Conservation (phyloP, 2,888 invertebrate genomes). For the Noctuana brunneofusca region DNA sequence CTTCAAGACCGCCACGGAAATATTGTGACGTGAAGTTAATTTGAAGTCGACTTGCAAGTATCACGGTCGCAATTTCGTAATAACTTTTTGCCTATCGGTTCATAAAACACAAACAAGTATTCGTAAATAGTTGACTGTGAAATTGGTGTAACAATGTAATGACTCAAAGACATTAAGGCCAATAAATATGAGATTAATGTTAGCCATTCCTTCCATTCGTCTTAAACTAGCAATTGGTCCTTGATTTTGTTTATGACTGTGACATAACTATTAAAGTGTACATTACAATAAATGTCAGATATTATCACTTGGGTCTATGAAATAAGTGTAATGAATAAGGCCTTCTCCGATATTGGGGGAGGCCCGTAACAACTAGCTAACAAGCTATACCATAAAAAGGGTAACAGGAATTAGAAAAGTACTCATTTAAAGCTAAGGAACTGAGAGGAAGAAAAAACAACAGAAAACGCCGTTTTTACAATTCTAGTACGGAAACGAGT, state of each 20-base stretch:
- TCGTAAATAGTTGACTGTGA: slow-evolving; percentile 10
- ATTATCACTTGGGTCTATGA: no score
- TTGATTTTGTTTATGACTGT: neutral
- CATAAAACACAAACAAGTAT: neutral
- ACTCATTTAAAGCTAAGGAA: no score
- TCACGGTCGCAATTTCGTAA: slow-evolving; percentile 1
- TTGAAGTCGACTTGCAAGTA: slow-evolving; percentile 57
- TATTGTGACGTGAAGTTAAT: slow-evolving; percentile 67
- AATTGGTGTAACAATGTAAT: slow-evolving; percentile 13
- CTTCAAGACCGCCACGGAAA: slow-evolving; percentile 41
- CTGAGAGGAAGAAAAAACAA: no score
- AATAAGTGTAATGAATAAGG: no score
- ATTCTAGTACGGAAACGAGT: no score
- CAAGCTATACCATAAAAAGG: no score
- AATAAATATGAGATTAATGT: slow-evolving; percentile 11
- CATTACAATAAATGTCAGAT: no score
- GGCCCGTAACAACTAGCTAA: no score
- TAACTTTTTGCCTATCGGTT: neutral
- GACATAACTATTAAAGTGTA: no score
- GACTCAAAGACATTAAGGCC: slow-evolving; percentile 16
- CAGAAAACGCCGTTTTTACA: no score
- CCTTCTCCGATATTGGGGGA: no score
- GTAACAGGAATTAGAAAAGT: no score
- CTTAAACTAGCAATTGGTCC: neutral
- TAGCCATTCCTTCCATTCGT: neutral